Percentiles rank a stretch among this genome's conserved stretches.
These are phyloP conservation scores for Lasioglossum morio DNA, from an alignment of 2,888 invertebrate genomes.

Conservation along the genomic window DNA sequence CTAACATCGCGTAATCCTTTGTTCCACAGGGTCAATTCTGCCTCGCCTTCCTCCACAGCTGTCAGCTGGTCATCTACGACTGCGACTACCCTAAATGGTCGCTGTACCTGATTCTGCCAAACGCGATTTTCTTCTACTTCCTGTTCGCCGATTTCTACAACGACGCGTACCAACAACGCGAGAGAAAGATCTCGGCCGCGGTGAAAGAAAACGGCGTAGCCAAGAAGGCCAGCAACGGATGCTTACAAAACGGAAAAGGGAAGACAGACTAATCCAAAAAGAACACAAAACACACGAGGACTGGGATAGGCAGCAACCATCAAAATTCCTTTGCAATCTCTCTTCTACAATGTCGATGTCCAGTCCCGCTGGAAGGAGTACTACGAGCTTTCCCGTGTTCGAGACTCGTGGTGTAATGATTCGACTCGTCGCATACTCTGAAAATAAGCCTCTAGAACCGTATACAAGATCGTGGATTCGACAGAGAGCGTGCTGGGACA, in stretches of 20 bases:
- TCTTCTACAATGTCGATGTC: not conserved
- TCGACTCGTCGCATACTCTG: not conserved
- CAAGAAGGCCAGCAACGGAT: conserved; percentile 50
- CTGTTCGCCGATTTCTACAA: conserved; percentile 97
- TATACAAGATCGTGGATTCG: not conserved
- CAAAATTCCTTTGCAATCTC: not conserved
- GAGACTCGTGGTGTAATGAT: not conserved
- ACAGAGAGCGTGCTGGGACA: not conserved
- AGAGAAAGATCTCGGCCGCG: not conserved
- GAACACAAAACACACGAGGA: not conserved
- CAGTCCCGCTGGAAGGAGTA: not conserved
- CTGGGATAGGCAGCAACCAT: not conserved
- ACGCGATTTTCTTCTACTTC: conserved; percentile 96
- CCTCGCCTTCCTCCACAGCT: conserved; percentile 93
- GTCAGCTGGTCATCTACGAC: conserved; percentile 93
- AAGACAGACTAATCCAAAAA: conserved; percentile 55
- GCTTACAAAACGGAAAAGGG: conserved; percentile 63
- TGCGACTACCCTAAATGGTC: conserved; percentile 96
- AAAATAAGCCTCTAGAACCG: not conserved
- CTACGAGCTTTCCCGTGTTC: not conserved
- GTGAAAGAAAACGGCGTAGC: not conserved
- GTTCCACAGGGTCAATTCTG: conserved; percentile 94
- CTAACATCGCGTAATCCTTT: not conserved
- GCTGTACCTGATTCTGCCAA: conserved; percentile 93
- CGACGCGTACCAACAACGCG: conserved; percentile 87